These are phyloP conservation scores for Brienomyrus longianalis DNA, from an alignment of 2,113 vertebrate genomes.

Conservation along the genomic window DNA sequence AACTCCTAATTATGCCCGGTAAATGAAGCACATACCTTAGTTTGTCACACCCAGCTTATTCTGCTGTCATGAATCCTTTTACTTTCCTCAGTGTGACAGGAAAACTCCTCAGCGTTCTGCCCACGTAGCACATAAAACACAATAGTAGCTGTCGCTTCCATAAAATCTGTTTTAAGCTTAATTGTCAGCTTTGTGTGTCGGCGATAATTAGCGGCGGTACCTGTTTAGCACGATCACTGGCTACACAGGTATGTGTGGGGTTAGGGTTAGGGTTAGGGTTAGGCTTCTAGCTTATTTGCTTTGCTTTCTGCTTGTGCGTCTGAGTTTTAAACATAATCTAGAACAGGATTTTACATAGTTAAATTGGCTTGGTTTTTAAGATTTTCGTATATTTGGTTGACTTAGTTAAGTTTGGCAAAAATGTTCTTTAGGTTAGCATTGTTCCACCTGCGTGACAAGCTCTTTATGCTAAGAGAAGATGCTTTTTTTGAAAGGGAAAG, in stretches of 20 bases:
- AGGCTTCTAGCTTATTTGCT: neutral
- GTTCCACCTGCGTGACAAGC: no score
- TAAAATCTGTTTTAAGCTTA: no score
- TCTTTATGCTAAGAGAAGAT: no score
- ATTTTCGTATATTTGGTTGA: no score
- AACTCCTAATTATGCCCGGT: slow-evolving; percentile 27
- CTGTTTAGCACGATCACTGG: neutral
- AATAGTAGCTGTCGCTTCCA: neutral
- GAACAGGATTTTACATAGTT: no score
- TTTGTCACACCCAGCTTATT: neutral
- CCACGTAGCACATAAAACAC: neutral
- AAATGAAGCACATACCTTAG: neutral
- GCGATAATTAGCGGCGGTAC: neutral
- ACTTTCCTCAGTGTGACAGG: neutral
- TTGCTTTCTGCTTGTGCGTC: neutral
- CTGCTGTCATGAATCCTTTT: neutral
- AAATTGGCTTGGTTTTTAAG: no score
- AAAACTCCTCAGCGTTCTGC: neutral
- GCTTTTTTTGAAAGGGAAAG: no score
- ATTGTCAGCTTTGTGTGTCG: neutral
- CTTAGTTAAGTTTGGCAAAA: no score
- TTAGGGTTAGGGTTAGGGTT: no score
- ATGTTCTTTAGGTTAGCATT: no score
- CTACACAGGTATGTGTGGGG: neutral
- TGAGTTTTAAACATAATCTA: neutral